phyloP scores from a whole-genome alignment of 2,888 invertebrate species.

The Panopea generosa region DNA sequence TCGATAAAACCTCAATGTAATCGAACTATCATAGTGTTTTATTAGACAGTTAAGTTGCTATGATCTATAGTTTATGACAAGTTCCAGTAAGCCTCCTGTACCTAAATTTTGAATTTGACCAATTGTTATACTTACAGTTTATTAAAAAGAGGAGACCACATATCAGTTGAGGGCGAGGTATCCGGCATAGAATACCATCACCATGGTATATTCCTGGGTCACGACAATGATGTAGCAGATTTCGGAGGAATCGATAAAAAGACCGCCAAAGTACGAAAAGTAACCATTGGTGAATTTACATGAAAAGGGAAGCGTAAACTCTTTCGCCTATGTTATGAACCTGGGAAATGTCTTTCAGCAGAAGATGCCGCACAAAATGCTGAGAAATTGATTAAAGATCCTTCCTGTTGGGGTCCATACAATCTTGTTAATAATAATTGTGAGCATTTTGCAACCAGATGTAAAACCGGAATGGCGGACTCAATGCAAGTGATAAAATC shows the following conservation, averaged over 20 bases:
- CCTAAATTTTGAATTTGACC: conserved; percentile 2
- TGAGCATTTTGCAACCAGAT: conserved; percentile 24
- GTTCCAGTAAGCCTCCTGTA: conserved; percentile 1
- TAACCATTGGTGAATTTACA: conserved; percentile 21
- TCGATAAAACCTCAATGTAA: conserved; percentile 1
- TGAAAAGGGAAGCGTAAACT: conserved; percentile 21
- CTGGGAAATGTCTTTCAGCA: conserved; percentile 19
- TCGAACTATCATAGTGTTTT: background rate
- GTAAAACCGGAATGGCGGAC: conserved; percentile 13
- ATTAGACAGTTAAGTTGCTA: conserved; percentile 3
- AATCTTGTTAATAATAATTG: conserved; percentile 18
- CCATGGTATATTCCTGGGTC: conserved; percentile 48
- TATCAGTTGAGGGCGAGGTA: conserved; percentile 28
- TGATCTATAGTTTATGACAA: conserved; percentile 1
- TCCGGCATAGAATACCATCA: conserved; percentile 35
- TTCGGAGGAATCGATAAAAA: conserved; percentile 30
- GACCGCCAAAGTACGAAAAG: conserved; percentile 11
- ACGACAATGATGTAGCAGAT: conserved; percentile 33
- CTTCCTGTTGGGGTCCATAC: conserved; percentile 19
- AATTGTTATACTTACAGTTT: conserved; percentile 8
- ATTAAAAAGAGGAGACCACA: conserved; percentile 37
- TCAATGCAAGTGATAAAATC: conserved; percentile 11
- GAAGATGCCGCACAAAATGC: conserved; percentile 26
- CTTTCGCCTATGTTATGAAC: conserved; percentile 25
- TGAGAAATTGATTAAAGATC: conserved; percentile 7